Evolutionary conservation across 2,113 vertebrate species (phyloP).

Genomic region (Garra rufa): DNA sequence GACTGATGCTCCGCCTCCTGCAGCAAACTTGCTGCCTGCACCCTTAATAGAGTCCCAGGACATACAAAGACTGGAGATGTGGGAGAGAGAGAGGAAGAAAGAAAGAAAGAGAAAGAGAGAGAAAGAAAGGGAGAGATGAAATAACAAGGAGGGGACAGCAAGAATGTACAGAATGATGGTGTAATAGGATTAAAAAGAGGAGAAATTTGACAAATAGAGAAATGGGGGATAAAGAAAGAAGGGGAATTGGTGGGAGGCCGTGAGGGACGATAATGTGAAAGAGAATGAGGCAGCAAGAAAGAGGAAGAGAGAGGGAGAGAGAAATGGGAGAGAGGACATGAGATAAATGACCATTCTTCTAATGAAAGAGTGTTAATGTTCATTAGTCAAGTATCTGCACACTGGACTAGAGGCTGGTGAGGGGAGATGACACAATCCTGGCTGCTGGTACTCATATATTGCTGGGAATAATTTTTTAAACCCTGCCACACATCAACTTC

Average conservation of each 20-base stretch:
- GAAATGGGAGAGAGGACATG: slow-evolving; percentile 60
- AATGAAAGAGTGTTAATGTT: slow-evolving; percentile 72
- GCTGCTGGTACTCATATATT: slow-evolving; percentile 64
- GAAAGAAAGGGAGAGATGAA: slow-evolving; percentile 59
- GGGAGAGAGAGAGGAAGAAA: slow-evolving; percentile 50
- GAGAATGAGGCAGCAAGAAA: slow-evolving; percentile 53
- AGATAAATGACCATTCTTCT: slow-evolving; percentile 74
- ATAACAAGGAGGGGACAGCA: slow-evolving; percentile 53
- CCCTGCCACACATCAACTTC: slow-evolving; percentile 67
- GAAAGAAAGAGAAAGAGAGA: slow-evolving; percentile 41
- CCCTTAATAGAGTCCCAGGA: slow-evolving; percentile 87
- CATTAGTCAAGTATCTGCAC: slow-evolving; percentile 72
- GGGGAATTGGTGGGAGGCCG: slow-evolving; percentile 55
- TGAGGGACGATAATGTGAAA: slow-evolving; percentile 65
- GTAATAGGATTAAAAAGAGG: slow-evolving; percentile 50
- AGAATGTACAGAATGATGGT: neutral
- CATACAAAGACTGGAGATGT: slow-evolving; percentile 89
- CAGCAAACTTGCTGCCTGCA: slow-evolving; percentile 85
- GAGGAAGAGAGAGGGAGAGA: slow-evolving; percentile 52
- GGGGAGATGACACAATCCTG: slow-evolving; percentile 71
- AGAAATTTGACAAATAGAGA: slow-evolving; percentile 64
- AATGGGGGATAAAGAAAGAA: slow-evolving; percentile 59
- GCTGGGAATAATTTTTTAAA: slow-evolving; percentile 65
- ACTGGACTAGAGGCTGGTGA: slow-evolving; percentile 63
- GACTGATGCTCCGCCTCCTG: slow-evolving; percentile 92